Conservation (phyloP, 2,888 invertebrate genomes). For the Pseudococcus viburni region DNA sequence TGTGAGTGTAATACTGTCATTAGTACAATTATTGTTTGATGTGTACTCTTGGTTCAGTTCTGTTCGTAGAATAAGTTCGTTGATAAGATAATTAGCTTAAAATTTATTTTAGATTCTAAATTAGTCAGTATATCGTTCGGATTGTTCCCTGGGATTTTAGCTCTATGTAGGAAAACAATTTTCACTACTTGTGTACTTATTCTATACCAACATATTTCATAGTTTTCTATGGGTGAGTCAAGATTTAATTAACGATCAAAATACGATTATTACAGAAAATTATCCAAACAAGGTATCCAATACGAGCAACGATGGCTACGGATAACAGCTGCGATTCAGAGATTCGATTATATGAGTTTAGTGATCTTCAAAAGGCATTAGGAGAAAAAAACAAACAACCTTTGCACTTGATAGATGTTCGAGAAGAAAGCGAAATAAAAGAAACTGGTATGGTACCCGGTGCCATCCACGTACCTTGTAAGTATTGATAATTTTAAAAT, state of each 20-base stretch:
- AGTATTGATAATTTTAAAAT: background rate
- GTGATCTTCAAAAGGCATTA: background rate
- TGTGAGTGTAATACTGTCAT: background rate
- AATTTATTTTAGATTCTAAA: background rate
- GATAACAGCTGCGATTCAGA: background rate
- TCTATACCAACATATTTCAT: background rate
- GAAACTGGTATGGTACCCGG: constrained; percentile 20
- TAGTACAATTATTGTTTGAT: background rate
- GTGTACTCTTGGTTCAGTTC: background rate
- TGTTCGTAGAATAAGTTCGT: background rate
- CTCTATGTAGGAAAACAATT: background rate
- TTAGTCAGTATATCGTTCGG: background rate
- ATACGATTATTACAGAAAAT: constrained; percentile 4
- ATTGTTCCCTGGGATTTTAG: no score
- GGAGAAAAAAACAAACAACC: background rate
- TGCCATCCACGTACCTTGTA: constrained; percentile 12
- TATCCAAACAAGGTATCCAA: background rate
- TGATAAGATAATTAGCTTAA: background rate
- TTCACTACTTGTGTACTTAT: background rate
- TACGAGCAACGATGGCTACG: background rate
- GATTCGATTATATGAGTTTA: background rate
- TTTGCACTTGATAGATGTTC: background rate
- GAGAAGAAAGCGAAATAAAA: background rate
- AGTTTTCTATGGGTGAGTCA: background rate
- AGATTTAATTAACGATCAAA: background rate